Evolutionary conservation across 1,140 invertebrate species (phyloP), one percentile per base, ranked within the genome.

Genomic region (Drosophila lini): DNA sequence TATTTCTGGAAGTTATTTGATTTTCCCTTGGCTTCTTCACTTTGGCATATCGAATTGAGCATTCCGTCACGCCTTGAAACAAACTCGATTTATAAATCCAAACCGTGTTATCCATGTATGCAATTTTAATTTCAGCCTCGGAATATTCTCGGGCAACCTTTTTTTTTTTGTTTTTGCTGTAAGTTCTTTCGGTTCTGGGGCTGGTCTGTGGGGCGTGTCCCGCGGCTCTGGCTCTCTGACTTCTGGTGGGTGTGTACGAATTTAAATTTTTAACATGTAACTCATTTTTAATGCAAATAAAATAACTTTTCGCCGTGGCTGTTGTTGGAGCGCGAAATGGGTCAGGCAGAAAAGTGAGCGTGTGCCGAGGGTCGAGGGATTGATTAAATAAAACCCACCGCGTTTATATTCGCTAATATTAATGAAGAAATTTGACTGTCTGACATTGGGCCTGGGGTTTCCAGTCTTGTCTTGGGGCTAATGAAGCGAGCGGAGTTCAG

Each of bases 201-300:
- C 67, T 45, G 55, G 44, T 47, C 61, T 45, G 50, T 52, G 61
- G 70, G 80, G 80, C 80, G 80, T 83, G 80, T 62, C 61, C 47
- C 38, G 61, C 68, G 67, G 52, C 41, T 55, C n/a, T 56, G 47
- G 47, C 40, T 60, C 32, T 62, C 48, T n/a, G 32, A 48, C 55
- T 57, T 70, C 42, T 65, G 61, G 82, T 86, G 79, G 82, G 83
- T 86, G 83, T 88, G 83, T 82, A 77, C 64, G 68, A 86, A 86
- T 88, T 81, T 88, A 86, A 86, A 88, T 88, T 82, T 86, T 86
- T 60, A 82, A 82, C 83, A 80, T 86, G 83, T 88, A 86, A 86
- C 83, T 86, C 83, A 86, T 88, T 86, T 88, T 82, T 88, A 88
- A 86, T 73, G 83, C 83, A 86, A 86, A 86, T 71, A 88, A 88